Evolutionary conservation across 1,140 invertebrate genomes (phyloP).

Genomic region (Ridgeia piscesae): DNA sequence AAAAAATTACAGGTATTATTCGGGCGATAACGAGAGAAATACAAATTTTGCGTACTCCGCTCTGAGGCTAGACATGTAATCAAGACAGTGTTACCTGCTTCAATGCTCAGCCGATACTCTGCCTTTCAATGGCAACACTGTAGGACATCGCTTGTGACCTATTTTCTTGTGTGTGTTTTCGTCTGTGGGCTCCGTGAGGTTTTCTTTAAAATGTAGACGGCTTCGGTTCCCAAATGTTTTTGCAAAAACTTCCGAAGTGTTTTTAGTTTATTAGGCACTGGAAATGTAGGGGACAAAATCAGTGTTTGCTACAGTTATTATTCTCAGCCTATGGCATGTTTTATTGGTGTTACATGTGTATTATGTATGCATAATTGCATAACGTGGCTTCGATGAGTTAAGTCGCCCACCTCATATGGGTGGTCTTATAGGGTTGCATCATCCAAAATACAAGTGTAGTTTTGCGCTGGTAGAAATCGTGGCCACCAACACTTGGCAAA

Average conservation of each 20-base stretch:
- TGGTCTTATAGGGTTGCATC: too few relatives aligned
- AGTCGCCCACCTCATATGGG: background rate
- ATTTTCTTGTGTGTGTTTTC: background rate
- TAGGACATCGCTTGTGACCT: background rate
- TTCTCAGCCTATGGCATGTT: background rate
- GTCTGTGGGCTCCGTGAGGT: background rate
- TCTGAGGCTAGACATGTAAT: background rate
- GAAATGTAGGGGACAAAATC: background rate
- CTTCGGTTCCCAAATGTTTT: background rate
- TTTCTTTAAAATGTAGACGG: background rate
- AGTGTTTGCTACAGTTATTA: background rate
- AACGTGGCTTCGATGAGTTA: background rate
- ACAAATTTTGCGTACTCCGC: background rate
- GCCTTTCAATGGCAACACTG: background rate
- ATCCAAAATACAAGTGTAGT: too few relatives aligned
- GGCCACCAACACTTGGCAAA: too few relatives aligned
- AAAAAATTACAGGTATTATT: background rate
- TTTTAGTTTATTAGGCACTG: background rate
- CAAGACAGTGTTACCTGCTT: background rate
- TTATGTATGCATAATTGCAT: background rate
- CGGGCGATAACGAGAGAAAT: background rate
- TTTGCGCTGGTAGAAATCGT: too few relatives aligned
- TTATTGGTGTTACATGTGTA: background rate
- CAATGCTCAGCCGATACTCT: background rate
- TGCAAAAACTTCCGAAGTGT: too few relatives aligned